Percentiles rank a stretch among this genome's conserved stretches.
These are phyloP conservation scores for Verasper variegatus DNA, from an alignment of 2,113 vertebrate genomes.

Conservation along the genomic window DNA sequence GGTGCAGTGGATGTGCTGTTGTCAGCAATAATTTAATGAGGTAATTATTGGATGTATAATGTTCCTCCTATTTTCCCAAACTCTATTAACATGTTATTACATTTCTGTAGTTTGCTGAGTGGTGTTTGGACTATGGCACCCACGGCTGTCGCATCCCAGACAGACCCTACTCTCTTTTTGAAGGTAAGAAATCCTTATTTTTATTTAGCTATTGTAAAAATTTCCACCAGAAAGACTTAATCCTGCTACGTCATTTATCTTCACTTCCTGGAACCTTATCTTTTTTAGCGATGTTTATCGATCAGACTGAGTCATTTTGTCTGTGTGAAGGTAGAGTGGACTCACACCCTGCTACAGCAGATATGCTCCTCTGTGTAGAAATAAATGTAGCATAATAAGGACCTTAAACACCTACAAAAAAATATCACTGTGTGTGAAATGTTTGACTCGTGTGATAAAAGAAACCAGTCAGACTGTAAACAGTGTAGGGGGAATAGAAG, in stretches of 20 bases:
- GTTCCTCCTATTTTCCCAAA: not conserved
- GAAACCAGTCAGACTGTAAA: too few relatives aligned
- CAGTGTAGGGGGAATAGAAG: too few relatives aligned
- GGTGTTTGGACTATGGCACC: conserved; percentile 96
- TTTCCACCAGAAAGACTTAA: not conserved
- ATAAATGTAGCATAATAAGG: too few relatives aligned
- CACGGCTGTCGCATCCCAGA: conserved; percentile 98
- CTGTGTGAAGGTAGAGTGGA: too few relatives aligned
- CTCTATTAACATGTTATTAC: not conserved
- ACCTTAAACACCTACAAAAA: too few relatives aligned
- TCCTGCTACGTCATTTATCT: not conserved
- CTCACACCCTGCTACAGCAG: too few relatives aligned
- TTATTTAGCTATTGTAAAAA: not conserved
- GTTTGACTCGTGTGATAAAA: too few relatives aligned
- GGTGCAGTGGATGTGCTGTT: not conserved
- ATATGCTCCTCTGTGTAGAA: too few relatives aligned
- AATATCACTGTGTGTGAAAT: too few relatives aligned
- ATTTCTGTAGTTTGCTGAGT: conserved; percentile 92
- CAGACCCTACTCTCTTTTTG: conserved; percentile 96
- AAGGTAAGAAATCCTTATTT: conserved; percentile 84
- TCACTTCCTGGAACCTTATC: not conserved
- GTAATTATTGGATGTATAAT: not conserved
- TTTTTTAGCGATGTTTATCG: not conserved
- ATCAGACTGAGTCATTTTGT: conserved; percentile 3
- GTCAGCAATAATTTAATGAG: not conserved